Evolutionary conservation across 2,888 invertebrate species (phyloP), one percentile per base, ranked within the genome.

Genomic region (Dyspetes luteomarginatus): DNA sequence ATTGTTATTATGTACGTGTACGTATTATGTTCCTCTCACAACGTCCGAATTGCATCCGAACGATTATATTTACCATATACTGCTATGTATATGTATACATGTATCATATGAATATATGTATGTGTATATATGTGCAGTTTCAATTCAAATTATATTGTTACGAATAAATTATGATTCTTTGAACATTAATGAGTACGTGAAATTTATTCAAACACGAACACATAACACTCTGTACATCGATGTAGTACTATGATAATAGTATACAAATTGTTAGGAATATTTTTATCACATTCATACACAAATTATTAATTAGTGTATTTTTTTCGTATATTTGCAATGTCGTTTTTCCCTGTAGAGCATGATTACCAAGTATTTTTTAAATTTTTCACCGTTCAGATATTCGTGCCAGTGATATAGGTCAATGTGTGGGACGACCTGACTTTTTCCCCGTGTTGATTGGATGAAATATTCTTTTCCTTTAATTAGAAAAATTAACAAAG

Each of bases 141-240:
- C 64, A 71, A 65, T 26, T 58, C 50, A 19, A 60, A 71, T 69
- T 24, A 60, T 65, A 58, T 48, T 43, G 30, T 26, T 60, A 75
- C 65, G 74, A 79, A 80, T 80, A 80, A 80, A 80, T 67, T n/a
- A 72, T 67, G 55, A 76, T 76, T 80, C 67, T 55, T 73, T 60
- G 60, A 72, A 72, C 60, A 52, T 48, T 36, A 72, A n/a, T 30
- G 71, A 60, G 58, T 50, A 50, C 22, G 48, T 52, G 17, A 41
- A 73, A 3, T 55, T 73, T 73, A 73, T 73, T 73, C 55, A 17
- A 55, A 56, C 64, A 52, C 24, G 43, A 72, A 50, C 60, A 15
- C 28, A n/a, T 36, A 36, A 2, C 36, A 36, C 36, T 36, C 9
- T 12, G 12, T 36, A 36, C 36, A 12, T 36, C 7, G 7, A 36